Evolutionary conservation across 2,797 vertebrate species (phyloP), one percentile per base, ranked within the genome.

Genomic region (Eremophila alpestris): DNA sequence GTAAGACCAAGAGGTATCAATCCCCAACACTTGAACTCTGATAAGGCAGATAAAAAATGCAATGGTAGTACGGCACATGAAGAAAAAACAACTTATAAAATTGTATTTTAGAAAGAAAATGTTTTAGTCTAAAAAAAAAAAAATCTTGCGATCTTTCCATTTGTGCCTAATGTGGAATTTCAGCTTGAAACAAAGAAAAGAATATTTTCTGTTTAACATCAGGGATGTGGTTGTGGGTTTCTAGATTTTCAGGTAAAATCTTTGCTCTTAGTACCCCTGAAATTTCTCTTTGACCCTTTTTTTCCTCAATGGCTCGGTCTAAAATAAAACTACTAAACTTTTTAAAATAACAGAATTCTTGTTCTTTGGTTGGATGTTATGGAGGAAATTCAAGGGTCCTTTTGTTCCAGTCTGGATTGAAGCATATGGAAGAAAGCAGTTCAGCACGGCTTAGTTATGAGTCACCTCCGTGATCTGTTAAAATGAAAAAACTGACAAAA

Each of bases 401-500:
- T 67, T 65, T 7, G 1, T 89, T 87, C 49, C 32, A 52, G 5
- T 67, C 32, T 76, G 32, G 8, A 23, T 34, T 77, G 84, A 82
- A 93, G 34, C 14, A 45, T 91, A 71, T 68, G n/a, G 85, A 94
- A 73, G 54, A 51, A 40, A 40, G 76, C 49, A 60, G 38, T 82
- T 71, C 76, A 45, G 23, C 52, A 51, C 54, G 16, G 45, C 76
- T 92, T 74, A 78, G 68, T 26, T 52, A 56, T 59, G 32, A 91
- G 16, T 22, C 18, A 64, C 43, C 13, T 87, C 34, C 10, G 14
- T 81, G 46, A 65, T 69, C n/a, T 54, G 69, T 46, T 65, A 85
- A 90, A 95, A 85, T 16, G 62, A 92, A 92, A 89, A 87, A 82
- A n/a, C 3, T 64, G 41, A 83, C 20, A 73, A 79, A 89, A 80